Conservation (phyloP, 2,888 invertebrate species). For the Halocaridina rubra region DNA sequence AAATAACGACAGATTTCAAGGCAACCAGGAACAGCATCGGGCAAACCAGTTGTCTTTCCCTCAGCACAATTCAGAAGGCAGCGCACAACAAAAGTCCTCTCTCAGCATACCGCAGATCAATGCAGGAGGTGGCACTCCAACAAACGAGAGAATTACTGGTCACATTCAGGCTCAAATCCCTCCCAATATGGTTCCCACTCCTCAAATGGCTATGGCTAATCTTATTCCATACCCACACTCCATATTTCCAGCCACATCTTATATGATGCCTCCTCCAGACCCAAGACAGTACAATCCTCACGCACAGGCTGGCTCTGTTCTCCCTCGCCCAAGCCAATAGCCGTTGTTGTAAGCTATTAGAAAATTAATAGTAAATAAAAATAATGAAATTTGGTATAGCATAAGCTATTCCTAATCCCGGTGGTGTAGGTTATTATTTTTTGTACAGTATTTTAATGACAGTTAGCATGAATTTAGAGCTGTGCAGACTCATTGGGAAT, state of each 20-base stretch:
- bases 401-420: background rate
- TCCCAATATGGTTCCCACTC: constrained; percentile 52
- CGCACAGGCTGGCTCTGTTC: too few relatives aligned
- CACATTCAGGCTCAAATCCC: too few relatives aligned
- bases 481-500: too few relatives aligned
- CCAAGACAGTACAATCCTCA: constrained; percentile 58
- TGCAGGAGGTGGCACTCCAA: background rate
- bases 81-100: constrained; percentile 21
- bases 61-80: background rate
- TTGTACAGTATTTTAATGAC: too few relatives aligned
- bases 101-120: background rate
- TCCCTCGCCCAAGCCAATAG: too few relatives aligned
- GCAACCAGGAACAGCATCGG: constrained; percentile 30
- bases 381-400: too few relatives aligned
- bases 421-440: background rate
- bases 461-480: too few relatives aligned
- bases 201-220: constrained; percentile 63
- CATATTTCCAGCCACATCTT: constrained; percentile 58
- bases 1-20: constrained; percentile 25
- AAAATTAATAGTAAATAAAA: too few relatives aligned
- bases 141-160: too few relatives aligned
- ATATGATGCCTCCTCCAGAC: constrained; percentile 59
- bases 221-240: constrained; percentile 61
- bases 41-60: constrained; percentile 16
- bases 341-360: too few relatives aligned